Percentiles rank a stretch among this genome's conserved stretches.
Conservation (phyloP, 2,888 invertebrate species). For the Euphydryas editha region DNA sequence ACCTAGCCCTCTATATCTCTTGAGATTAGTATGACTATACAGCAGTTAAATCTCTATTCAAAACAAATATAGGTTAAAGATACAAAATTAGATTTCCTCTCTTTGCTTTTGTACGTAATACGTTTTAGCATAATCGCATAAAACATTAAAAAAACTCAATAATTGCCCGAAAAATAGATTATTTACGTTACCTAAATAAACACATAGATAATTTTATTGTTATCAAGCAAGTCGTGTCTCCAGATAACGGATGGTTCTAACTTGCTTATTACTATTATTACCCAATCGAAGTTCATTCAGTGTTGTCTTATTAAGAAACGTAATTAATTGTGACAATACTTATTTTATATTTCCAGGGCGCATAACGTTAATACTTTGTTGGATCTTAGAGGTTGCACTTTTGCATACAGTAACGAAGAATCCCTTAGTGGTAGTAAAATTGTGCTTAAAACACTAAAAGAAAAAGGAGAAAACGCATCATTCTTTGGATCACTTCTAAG, state of each 20-base stretch:
- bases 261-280: constrained; percentile 61
- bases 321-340: constrained; percentile 4
- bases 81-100: too few species aligned
- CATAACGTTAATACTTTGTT: constrained; percentile 82
- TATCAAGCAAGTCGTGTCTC: constrained; percentile 75
- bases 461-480: constrained; percentile 84
- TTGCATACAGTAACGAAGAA: constrained; percentile 80
- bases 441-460: constrained; percentile 78
- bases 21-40: too few species aligned
- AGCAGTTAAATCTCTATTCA: background rate
- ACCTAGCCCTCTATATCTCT: too few species aligned
- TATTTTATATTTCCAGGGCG: constrained; percentile 61
- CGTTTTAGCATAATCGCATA: too few species aligned
- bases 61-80: background rate
- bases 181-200: constrained; percentile 47
- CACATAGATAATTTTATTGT: constrained; percentile 69
- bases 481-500: constrained; percentile 84
- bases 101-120: too few species aligned
- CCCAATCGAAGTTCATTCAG: constrained; percentile 59
- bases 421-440: constrained; percentile 83
- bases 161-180: constrained; percentile 23
- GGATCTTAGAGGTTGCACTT: constrained; percentile 83
- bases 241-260: constrained; percentile 66
- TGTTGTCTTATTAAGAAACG: constrained; percentile 43
- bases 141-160: background rate